Evolutionary conservation across 2,113 vertebrate species (phyloP), one percentile per base, ranked within the genome.

Genomic region (Heterotilapia buettikoferi): DNA sequence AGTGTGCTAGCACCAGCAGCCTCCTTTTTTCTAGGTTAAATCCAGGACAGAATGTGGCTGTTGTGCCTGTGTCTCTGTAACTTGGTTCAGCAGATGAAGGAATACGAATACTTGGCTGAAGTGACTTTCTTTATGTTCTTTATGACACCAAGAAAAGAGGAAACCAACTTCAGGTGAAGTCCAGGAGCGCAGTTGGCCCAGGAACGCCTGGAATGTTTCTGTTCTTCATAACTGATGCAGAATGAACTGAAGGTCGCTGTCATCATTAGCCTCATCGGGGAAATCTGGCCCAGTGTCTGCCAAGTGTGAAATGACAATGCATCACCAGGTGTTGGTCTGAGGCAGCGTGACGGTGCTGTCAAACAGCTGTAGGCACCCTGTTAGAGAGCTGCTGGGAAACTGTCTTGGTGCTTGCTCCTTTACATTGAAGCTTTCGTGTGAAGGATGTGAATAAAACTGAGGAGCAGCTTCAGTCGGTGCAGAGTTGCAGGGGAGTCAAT

Each of bases 241-340:
- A 63, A 81, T 6, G 40, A 31, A 29, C 9, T 82, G 73, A 83
- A 88, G 84, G 88, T 89, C 84, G 86, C 86, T 86, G 85, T 90
- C 88, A 85, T 87, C 50, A 16, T 84, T 83, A 85, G 57, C 82
- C 80, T 88, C 92, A 87, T 90, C 88, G 59, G 82, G 47, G 76
- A 94, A 92, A 82, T 79, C 91, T 92, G 85, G 53, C 71, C n/a
- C 43, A 21, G 56, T 71, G 52, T 86, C 84, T 87, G 90, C 91
- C 79, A 88, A 88, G 92, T 93, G 92, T 93, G 83, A 95, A 94
- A 95, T 87, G 82, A 91, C 81, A 84, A 83, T 84, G 84, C 57
- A 59, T 88, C 86, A 84, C 91, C 93, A 95, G 95, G 95, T 96
- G 94, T 94, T 93, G 40, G 83, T 71, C 83, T 85, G 92, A 92